Evolutionary conservation across 2,113 vertebrate species (phyloP).

Genomic region (Felis catus): F.catus_Fca126_mat1.0 CM031419.1:173484001-173484500

Average conservation of each 20-base stretch:
- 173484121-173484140: background rate
- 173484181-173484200: background rate
- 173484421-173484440: constrained; percentile 30
- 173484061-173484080: background rate
- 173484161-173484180: constrained; percentile 14
- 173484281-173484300: background rate
- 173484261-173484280: background rate
- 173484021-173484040: constrained; percentile 37
- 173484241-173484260: background rate
- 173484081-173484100: background rate
- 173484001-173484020: background rate
- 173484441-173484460: background rate
- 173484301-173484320: background rate
- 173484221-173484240: background rate
- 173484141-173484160: background rate
- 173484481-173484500: background rate
- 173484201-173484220: background rate
- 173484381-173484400: background rate
- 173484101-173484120: background rate
- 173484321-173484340: background rate
- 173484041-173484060: background rate
- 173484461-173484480: background rate
- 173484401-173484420: constrained; percentile 15
- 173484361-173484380: background rate
- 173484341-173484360: background rate